A percentile compares a stretch with the other conserved stretches of the same genome.
Evolutionary conservation across 2,888 invertebrate genomes (phyloP).

Genomic region (Desoria tigrina): DNA sequence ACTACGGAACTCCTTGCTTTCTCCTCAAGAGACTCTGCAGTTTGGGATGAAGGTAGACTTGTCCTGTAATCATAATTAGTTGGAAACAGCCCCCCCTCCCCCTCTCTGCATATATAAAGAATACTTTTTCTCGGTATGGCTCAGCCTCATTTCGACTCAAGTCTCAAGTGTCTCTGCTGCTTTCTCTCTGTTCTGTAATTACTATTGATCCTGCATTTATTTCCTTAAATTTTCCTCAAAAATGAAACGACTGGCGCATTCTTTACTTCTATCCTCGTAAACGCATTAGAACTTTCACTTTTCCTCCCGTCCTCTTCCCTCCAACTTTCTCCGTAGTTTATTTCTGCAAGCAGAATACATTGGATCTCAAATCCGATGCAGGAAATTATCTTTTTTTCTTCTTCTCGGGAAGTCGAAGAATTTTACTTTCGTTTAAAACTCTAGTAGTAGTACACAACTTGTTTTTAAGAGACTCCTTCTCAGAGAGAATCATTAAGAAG

Average conservation of each 20-base stretch:
- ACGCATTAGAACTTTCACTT: neutral
- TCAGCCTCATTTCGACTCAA: slow-evolving; percentile 1
- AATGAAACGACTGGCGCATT: slow-evolving; percentile 11
- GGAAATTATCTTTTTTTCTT: slow-evolving; percentile 4
- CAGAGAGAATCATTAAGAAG: neutral
- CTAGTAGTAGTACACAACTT: neutral
- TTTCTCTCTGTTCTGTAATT: slow-evolving; percentile 1
- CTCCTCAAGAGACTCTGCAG: too few relatives aligned
- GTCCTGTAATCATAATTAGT: too few relatives aligned
- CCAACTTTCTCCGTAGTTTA: neutral
- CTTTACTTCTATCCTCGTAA: neutral
- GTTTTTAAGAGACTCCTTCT: neutral
- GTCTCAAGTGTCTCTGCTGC: too few relatives aligned
- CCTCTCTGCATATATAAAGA: neutral
- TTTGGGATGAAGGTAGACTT: too few relatives aligned
- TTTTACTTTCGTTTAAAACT: neutral
- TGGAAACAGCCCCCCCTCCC: too few relatives aligned
- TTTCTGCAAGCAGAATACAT: slow-evolving; percentile 19
- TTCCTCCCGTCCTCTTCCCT: neutral
- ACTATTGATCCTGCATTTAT: slow-evolving; percentile 11
- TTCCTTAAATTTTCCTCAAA: slow-evolving; percentile 1
- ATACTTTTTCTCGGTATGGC: neutral
- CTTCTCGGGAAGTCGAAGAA: neutral
- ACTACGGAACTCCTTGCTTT: too few relatives aligned
- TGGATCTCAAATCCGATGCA: slow-evolving; percentile 20